phyloP scores from a whole-genome alignment of 1,140 invertebrate species.

The Drosophila punjabiensis region DNA sequence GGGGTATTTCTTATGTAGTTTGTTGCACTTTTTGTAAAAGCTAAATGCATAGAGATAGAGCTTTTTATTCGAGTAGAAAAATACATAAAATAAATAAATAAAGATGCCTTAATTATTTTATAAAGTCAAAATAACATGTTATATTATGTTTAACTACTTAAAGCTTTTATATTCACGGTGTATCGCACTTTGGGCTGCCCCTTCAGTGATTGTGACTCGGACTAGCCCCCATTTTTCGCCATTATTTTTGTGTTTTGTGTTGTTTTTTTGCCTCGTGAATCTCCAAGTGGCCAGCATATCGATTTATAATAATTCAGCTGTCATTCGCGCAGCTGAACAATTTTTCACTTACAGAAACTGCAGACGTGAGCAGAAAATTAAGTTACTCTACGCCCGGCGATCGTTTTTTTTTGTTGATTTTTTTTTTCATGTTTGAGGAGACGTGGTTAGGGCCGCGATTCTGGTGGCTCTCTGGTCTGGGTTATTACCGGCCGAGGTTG shows the following conservation, averaged over 20 bases:
- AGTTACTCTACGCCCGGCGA: slow-evolving; percentile 56
- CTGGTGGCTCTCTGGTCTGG: slow-evolving; percentile 26
- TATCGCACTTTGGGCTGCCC: slow-evolving; percentile 21
- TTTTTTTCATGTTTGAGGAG: slow-evolving; percentile 23
- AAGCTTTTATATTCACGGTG: not conserved
- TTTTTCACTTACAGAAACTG: slow-evolving; percentile 76
- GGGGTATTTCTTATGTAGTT: not conserved
- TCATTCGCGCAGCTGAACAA: slow-evolving; percentile 78
- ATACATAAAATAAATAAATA: no score
- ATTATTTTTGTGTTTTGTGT: slow-evolving; percentile 14
- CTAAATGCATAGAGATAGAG: no score
- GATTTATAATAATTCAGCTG: slow-evolving; percentile 85
- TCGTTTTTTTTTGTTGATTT: slow-evolving; percentile 9
- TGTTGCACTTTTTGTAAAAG: not conserved
- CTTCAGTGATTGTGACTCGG: slow-evolving; percentile 13
- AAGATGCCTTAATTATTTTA: no score
- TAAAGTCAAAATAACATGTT: no score
- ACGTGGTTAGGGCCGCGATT: slow-evolving; percentile 45
- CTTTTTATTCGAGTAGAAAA: no score
- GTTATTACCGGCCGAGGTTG: slow-evolving; percentile 34
- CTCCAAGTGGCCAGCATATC: slow-evolving; percentile 63
- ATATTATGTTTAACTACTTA: no score
- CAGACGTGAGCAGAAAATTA: slow-evolving; percentile 84
- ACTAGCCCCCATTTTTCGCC: slow-evolving; percentile 52
- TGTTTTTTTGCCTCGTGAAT: slow-evolving; percentile 15